Conservation (phyloP, 2,113 vertebrate species). For the Macrotis lagotis region DNA sequence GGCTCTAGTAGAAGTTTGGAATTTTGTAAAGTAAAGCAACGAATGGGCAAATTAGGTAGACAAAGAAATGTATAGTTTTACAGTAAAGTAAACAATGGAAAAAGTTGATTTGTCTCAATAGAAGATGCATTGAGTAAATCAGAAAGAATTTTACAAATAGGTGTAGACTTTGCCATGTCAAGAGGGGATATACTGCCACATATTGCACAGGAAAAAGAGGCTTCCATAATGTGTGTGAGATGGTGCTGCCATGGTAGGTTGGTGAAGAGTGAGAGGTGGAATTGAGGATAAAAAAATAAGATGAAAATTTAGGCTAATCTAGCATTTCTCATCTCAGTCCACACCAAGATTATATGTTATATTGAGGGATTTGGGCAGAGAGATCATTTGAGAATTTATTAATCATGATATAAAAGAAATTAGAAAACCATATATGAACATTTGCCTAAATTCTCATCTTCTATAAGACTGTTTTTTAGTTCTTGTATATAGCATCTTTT, state of each 20-base stretch:
- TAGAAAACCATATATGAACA: slow-evolving; percentile 29
- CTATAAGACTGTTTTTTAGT: neutral
- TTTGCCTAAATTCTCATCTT: neutral
- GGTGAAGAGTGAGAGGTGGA: neutral
- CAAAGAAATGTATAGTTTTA: neutral
- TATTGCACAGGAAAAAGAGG: neutral
- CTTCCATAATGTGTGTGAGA: neutral
- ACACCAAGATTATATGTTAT: neutral
- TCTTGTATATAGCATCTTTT: slow-evolving; percentile 28
- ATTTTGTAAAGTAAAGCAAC: neutral
- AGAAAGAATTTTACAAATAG: neutral
- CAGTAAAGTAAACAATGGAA: neutral
- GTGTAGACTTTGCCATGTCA: neutral
- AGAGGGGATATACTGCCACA: neutral
- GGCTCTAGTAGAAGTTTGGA: neutral
- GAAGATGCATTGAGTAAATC: neutral
- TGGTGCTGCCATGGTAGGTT: neutral
- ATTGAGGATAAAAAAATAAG: neutral
- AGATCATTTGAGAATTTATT: neutral
- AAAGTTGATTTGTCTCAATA: neutral
- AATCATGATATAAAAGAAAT: neutral
- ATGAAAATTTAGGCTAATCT: neutral
- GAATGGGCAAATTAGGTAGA: neutral
- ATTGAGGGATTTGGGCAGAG: neutral
- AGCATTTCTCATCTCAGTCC: neutral